Evolutionary conservation across 2,113 vertebrate genomes (phyloP), one percentile per base, ranked within the genome.

Genomic region (Panthera tigris): DNA sequence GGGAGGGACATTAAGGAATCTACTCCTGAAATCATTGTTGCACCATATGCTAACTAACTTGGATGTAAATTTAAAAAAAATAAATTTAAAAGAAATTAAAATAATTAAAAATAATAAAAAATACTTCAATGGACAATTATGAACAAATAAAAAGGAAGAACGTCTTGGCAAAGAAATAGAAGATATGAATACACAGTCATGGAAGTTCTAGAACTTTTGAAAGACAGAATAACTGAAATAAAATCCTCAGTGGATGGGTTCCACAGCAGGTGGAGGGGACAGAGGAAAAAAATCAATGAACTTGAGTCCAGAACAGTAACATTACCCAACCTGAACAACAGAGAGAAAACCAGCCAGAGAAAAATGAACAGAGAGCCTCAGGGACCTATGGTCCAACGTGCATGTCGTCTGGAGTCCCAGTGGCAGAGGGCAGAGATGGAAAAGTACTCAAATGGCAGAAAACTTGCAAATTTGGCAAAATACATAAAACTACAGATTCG

Each of bases 381-480:
- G 31, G 63, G 52, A n/a, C n/a, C 45, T 50, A 31, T 25, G 39
- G 39, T 41, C 76, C 68, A 45, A 55, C 21, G 14, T 11, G 66
- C 12, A 11, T 15, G 41, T 91, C 18, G 14, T 15, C 39, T 1
- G 21, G 21, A 73, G 55, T 84, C 16, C 31, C 18, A 52, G 16
- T 23, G 16, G n/a, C 48, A 78, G 16, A 91, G 11, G 48, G 36
- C 41, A 71, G 66, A 52, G 29, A 9, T 45, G 15, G 36, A 50
- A 94, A 95, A 19, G 73, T 25, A 92, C 4, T 27, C 55, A 57
- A 79, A 71, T 4, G 45, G 33, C 21, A 16, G 52, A 80, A 92
- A 89, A 45, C 27, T 80, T 74, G 21, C 27, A 97, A 80, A 82
- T 69, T 39, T 79, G 36, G 76, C n/a, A 92, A 92, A 94, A 91